Evolutionary conservation across 2,888 invertebrate species (phyloP).

Genomic region (Andrena flavipes): DNA sequence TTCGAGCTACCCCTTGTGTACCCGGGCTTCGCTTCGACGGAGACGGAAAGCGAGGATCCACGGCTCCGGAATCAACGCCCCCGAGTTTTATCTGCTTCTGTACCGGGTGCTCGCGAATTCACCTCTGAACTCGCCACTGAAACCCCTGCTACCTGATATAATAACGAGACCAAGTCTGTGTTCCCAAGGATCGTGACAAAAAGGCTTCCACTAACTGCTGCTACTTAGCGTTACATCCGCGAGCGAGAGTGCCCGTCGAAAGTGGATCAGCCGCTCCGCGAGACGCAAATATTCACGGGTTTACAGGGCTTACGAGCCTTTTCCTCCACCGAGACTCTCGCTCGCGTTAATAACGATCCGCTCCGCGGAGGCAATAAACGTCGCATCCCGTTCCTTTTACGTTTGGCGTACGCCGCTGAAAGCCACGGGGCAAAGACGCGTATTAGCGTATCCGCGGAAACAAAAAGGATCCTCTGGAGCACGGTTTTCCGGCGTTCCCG

Average conservation of each 20-base stretch:
- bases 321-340: not conserved
- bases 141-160: not conserved
- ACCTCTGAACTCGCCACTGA: not conserved
- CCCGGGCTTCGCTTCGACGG: not conserved
- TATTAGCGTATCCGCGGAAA: conserved; percentile 41
- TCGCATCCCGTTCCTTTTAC: conserved; percentile 26
- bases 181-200: not conserved
- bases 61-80: not conserved
- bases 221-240: conserved; percentile 6
- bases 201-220: conserved; percentile 1
- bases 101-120: too few species aligned
- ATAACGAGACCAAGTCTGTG: not conserved
- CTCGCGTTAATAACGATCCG: conserved; percentile 16
- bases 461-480: conserved; percentile 17
- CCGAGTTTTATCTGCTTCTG: not conserved
- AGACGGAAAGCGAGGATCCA: not conserved
- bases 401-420: not conserved
- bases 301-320: conserved; percentile 2
- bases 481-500: conserved; percentile 11
- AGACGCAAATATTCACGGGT: conserved; percentile 42
- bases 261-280: conserved; percentile 42
- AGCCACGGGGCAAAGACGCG: conserved; percentile 22
- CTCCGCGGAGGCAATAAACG: conserved; percentile 53
- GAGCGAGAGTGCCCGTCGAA: conserved; percentile 18
- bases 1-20: not conserved